Percentiles rank a stretch among this genome's conserved stretches.
Conservation (phyloP, 2,113 vertebrate genomes). For the Centropus bengalensis region DNA sequence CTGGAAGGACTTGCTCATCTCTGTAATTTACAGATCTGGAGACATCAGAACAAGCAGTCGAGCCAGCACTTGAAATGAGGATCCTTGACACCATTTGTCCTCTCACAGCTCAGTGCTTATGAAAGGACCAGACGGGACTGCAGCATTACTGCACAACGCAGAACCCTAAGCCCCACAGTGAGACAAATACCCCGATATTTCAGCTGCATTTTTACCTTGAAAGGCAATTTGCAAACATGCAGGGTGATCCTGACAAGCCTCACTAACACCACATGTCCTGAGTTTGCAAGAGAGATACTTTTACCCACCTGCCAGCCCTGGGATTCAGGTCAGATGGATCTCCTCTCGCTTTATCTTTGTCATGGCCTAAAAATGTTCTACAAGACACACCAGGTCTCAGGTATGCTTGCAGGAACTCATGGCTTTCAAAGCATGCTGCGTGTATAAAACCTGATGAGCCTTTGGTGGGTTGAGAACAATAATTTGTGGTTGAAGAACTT, state of each 20-base stretch:
- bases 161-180: background rate
- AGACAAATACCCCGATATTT: background rate
- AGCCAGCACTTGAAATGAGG: fast-evolving
- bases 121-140: background rate
- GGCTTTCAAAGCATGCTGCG: fast-evolving
- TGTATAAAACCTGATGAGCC: background rate
- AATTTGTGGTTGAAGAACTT: background rate
- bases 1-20: background rate
- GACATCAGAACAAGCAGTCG: background rate
- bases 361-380: background rate
- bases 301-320: background rate
- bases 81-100: fast-evolving
- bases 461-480: background rate
- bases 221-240: constrained; percentile 3
- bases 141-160: background rate
- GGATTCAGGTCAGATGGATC: background rate
- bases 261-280: background rate
- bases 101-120: background rate
- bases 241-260: background rate
- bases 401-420: background rate
- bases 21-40: background rate
- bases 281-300: background rate
- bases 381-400: background rate
- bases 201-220: constrained; percentile 8
- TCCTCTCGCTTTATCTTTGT: background rate